These are phyloP conservation scores for Physella acuta DNA, from an alignment of 1,140 invertebrate genomes.

Conservation along the genomic window DNA sequence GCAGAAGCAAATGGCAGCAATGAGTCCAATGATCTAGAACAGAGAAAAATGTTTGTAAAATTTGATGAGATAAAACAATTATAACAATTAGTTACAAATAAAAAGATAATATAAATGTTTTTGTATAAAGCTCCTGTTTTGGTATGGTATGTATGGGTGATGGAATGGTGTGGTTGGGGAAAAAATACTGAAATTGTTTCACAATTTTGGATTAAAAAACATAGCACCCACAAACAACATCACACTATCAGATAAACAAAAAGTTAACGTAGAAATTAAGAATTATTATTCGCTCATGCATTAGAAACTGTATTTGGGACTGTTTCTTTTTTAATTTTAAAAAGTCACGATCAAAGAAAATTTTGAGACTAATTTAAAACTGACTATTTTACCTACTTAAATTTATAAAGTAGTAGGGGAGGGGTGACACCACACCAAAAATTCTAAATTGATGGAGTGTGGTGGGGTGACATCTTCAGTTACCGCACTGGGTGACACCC, in stretches of 20 bases:
- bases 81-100: too few species aligned
- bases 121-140: too few species aligned
- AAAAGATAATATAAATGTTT: too few species aligned
- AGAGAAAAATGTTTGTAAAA: not conserved
- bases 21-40: slow-evolving; percentile 43
- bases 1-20: slow-evolving; percentile 57
- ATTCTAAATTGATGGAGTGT: not conserved
- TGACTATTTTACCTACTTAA: not conserved
- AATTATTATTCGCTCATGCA: too few species aligned
- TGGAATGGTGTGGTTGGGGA: not conserved
- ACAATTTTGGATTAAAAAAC: too few species aligned
- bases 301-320: too few species aligned
- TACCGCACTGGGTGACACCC: too few species aligned
- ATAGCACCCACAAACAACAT: too few species aligned
- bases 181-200: too few species aligned
- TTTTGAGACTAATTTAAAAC: not conserved
- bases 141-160: not conserved
- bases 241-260: too few species aligned
- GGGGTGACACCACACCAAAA: not conserved
- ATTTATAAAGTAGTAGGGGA: not conserved
- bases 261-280: too few species aligned
- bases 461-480: too few species aligned
- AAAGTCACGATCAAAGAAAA: not conserved
- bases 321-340: not conserved
- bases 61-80: not conserved